Evolutionary conservation across 1,140 invertebrate species (phyloP).

Genomic region (Rhysida immarginata): DNA sequence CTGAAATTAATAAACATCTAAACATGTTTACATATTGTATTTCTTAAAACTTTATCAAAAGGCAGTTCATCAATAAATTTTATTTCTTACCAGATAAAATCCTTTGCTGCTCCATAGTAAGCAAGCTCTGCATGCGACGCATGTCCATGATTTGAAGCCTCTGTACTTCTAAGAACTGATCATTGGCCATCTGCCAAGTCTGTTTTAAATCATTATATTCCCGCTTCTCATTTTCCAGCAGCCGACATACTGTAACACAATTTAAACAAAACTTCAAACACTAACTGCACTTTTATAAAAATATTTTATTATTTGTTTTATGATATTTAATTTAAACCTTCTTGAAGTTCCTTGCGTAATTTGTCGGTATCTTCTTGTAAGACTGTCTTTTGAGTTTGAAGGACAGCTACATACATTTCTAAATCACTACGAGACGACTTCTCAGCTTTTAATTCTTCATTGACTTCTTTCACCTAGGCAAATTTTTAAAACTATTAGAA

Average conservation of each 20-base stretch:
- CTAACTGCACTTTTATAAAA: background rate
- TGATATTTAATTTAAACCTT: constrained; percentile 22
- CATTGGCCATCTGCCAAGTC: constrained; percentile 39
- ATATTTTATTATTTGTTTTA: background rate
- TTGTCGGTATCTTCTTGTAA: constrained; percentile 35
- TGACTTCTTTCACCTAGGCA: constrained; percentile 23
- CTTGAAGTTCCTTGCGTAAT: constrained; percentile 27
- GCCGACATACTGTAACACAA: constrained; percentile 25
- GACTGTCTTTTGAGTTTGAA: constrained; percentile 37
- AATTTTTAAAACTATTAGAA: no score
- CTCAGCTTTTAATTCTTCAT: constrained; percentile 25
- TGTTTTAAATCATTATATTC: constrained; percentile 32
- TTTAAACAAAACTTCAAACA: constrained; percentile 16
- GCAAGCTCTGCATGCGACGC: constrained; percentile 29
- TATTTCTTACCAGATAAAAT: constrained; percentile 22
- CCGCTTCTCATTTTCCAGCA: constrained; percentile 33
- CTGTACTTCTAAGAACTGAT: constrained; percentile 38
- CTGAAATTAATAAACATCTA: no score
- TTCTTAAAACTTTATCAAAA: no score
- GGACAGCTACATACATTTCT: constrained; percentile 39
- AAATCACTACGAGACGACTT: constrained; percentile 32
- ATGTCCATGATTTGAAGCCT: constrained; percentile 35
- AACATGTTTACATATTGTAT: no score
- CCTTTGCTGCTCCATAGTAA: constrained; percentile 31
- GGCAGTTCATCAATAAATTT: background rate